Evolutionary conservation across 1,140 invertebrate species (phyloP).

Genomic region (Megalonaias nervosa): DNA sequence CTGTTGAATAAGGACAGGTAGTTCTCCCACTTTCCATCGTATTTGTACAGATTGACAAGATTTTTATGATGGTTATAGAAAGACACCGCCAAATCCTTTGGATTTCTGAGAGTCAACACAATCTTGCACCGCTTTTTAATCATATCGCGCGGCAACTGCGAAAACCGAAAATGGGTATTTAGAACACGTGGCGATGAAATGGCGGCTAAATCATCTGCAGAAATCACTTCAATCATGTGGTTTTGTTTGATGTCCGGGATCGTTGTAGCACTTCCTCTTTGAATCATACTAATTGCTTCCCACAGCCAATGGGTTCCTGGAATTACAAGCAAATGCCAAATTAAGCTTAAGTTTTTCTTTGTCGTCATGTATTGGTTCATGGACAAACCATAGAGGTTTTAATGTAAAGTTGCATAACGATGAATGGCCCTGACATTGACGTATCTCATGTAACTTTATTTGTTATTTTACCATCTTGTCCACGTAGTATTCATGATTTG

Average conservation of each 20-base stretch:
- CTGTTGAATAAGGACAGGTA: slow-evolving; percentile 42
- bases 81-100: slow-evolving; percentile 55
- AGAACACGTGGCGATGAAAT: slow-evolving; percentile 49
- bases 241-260: slow-evolving; percentile 38
- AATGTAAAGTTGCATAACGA: no score
- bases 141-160: slow-evolving; percentile 42
- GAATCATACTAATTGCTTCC: slow-evolving; percentile 46
- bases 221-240: slow-evolving; percentile 46
- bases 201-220: slow-evolving; percentile 21
- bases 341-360: no score
- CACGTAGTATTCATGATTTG: no score
- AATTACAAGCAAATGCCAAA: not conserved
- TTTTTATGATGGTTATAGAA: slow-evolving; percentile 48
- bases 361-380: no score
- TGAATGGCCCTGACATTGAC: no score
- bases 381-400: no score
- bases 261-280: slow-evolving; percentile 16
- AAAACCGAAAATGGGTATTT: slow-evolving; percentile 50
- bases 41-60: slow-evolving; percentile 35
- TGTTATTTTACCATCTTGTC: no score
- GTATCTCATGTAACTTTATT: no score
- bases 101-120: slow-evolving; percentile 50
- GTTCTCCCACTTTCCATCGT: slow-evolving; percentile 46
- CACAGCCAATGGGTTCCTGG: slow-evolving; percentile 57
- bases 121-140: slow-evolving; percentile 44